Evolutionary conservation across 2,888 invertebrate genomes (phyloP).

Genomic region (Holacanthella duospinosa): DNA sequence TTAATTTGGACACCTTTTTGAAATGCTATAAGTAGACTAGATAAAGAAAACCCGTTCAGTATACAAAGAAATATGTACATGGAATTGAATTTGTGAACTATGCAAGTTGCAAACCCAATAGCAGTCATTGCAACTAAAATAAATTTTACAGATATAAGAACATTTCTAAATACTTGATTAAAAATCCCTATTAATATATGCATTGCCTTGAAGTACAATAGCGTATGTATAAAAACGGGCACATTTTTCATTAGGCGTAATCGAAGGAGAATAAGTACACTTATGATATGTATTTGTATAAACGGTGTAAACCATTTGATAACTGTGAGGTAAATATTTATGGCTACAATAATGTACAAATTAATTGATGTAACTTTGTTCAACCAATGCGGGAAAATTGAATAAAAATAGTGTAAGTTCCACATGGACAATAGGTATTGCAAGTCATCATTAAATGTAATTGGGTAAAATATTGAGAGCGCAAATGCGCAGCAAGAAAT

Average conservation of each 20-base stretch:
- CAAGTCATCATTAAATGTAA: not conserved
- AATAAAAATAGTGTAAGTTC: not conserved
- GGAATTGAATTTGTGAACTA: not conserved
- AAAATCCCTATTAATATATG: not conserved
- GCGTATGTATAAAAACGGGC: no score
- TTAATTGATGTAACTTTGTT: not conserved
- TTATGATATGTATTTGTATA: no score
- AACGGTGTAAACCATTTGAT: not conserved
- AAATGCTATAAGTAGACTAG: not conserved
- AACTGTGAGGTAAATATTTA: not conserved
- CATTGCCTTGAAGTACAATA: not conserved
- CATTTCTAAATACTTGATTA: not conserved
- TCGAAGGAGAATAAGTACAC: no score
- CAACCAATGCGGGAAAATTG: not conserved
- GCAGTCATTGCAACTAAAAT: not conserved
- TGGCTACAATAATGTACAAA: not conserved
- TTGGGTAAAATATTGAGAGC: not conserved
- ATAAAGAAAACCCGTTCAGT: not conserved
- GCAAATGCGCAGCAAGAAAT: not conserved
- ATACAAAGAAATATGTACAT: not conserved
- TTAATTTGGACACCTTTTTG: not conserved
- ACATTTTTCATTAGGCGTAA: no score
- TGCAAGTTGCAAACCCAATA: not conserved
- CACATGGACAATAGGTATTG: not conserved
- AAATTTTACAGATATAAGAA: not conserved